Evolutionary conservation across 2,888 invertebrate species (phyloP).

Genomic region (Achlya flavicornis): DNA sequence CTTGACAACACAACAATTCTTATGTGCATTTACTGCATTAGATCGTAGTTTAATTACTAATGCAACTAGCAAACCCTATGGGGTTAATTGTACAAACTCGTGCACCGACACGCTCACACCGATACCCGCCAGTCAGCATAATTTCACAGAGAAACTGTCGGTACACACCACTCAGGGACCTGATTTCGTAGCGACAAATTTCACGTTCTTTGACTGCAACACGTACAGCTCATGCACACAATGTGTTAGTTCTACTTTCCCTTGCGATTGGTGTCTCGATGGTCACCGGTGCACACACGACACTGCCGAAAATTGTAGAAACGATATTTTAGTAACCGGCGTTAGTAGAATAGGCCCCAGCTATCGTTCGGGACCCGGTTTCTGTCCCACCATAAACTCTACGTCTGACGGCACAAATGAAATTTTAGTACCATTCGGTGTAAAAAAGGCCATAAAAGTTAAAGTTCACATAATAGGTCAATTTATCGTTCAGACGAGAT

Average conservation of each 20-base stretch:
- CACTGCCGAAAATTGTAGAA: constrained; percentile 96
- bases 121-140: constrained; percentile 96
- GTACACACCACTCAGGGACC: constrained; percentile 95
- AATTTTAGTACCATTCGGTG: constrained; percentile 96
- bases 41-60: constrained; percentile 95
- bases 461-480: constrained; percentile 97
- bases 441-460: constrained; percentile 94
- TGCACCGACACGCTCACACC: constrained; percentile 96
- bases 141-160: constrained; percentile 96
- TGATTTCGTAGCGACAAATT: constrained; percentile 98
- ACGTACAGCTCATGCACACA: constrained; percentile 98
- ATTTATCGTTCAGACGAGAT: constrained; percentile 96
- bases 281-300: constrained; percentile 98
- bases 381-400: constrained; percentile 97
- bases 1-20: constrained; percentile 93
- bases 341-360: constrained; percentile 96
- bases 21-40: constrained; percentile 96
- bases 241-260: constrained; percentile 97
- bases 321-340: constrained; percentile 96
- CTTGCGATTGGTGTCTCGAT: constrained; percentile 99
- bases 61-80: constrained; percentile 94
- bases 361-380: constrained; percentile 96
- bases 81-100: constrained; percentile 97
- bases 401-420: constrained; percentile 93
- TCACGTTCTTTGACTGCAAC: constrained; percentile 99